These are phyloP conservation scores for Sceloporus undulatus DNA, from an alignment of 2,113 vertebrate species.

Conservation along the genomic window DNA sequence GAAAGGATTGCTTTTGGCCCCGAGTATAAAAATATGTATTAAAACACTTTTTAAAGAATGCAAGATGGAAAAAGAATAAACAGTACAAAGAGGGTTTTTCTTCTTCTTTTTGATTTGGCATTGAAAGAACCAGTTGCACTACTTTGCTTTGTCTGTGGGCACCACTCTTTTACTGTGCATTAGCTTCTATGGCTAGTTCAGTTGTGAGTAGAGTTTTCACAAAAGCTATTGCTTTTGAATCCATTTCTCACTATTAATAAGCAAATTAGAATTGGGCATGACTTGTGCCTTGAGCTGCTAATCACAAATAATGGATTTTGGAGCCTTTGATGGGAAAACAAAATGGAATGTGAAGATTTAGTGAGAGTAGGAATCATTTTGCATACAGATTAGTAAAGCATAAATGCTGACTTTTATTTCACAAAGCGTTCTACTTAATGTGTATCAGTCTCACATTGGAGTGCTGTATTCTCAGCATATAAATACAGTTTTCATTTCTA, in stretches of 20 bases:
- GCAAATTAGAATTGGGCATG: constrained; percentile 11
- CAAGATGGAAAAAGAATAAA: background rate
- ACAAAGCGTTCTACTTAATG: constrained; percentile 16
- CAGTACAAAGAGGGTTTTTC: background rate
- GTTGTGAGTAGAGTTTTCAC: constrained; percentile 24
- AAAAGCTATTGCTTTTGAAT: background rate
- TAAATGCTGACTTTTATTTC: constrained; percentile 24
- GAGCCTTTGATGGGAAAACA: background rate
- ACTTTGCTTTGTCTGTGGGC: constrained; percentile 42
- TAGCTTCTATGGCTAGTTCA: constrained; percentile 7
- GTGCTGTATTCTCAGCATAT: background rate
- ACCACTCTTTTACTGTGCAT: constrained; percentile 42
- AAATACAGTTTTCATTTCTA: background rate
- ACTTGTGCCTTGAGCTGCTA: constrained; percentile 26
- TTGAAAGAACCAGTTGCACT: constrained; percentile 39
- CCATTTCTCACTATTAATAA: background rate
- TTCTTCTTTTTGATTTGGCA: background rate
- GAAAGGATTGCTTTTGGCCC: background rate
- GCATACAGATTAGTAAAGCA: constrained; percentile 1
- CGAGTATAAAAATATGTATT: background rate
- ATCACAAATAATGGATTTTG: constrained; percentile 3
- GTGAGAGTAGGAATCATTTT: constrained; percentile 37
- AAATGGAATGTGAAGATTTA: constrained; percentile 29
- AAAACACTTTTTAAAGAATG: background rate
- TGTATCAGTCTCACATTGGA: background rate